Evolutionary conservation across 2,113 vertebrate genomes (phyloP).

Genomic region (Rhinopomastus cyanomelas): DNA sequence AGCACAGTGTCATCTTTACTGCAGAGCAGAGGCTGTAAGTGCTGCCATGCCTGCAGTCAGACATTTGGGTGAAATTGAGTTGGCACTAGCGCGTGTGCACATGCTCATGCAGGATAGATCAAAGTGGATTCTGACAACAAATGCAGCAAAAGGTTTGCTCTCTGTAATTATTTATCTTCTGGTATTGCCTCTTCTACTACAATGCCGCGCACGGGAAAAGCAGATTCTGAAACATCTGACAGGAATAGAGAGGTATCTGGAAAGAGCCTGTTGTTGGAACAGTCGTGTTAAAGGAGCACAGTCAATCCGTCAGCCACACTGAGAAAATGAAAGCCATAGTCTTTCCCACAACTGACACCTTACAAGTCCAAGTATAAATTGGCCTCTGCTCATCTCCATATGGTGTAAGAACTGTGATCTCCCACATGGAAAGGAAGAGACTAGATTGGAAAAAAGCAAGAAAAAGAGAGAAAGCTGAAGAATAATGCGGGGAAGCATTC

Average conservation of each 20-base stretch:
- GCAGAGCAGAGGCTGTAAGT: conserved; percentile 6
- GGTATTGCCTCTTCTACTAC: not conserved
- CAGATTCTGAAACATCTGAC: not conserved
- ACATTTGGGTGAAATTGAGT: conserved; percentile 16
- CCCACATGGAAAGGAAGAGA: conserved; percentile 54
- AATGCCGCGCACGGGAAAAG: not conserved
- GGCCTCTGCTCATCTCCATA: conserved; percentile 67
- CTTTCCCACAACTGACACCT: conserved; percentile 44
- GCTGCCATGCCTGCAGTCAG: conserved; percentile 26
- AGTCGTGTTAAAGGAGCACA: conserved; percentile 10
- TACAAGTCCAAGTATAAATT: conserved; percentile 65
- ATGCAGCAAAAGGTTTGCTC: conserved; percentile 35
- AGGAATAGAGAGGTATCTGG: conserved; percentile 6
- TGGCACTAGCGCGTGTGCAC: conserved; percentile 48
- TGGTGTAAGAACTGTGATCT: conserved; percentile 60
- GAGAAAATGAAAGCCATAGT: conserved; percentile 50
- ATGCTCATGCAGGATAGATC: conserved; percentile 52
- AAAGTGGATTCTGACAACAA: conserved; percentile 47
- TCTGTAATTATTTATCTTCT: conserved; percentile 49
- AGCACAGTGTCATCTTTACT: not conserved
- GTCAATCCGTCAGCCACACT: conserved; percentile 24
- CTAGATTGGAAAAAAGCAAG: not conserved
- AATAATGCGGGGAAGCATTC: conserved; percentile 10
- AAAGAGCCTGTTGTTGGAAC: conserved; percentile 1
- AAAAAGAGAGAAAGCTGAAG: not conserved